Conservation (phyloP, 2,797 vertebrate genomes). For the Crax fasciolata region DNA sequence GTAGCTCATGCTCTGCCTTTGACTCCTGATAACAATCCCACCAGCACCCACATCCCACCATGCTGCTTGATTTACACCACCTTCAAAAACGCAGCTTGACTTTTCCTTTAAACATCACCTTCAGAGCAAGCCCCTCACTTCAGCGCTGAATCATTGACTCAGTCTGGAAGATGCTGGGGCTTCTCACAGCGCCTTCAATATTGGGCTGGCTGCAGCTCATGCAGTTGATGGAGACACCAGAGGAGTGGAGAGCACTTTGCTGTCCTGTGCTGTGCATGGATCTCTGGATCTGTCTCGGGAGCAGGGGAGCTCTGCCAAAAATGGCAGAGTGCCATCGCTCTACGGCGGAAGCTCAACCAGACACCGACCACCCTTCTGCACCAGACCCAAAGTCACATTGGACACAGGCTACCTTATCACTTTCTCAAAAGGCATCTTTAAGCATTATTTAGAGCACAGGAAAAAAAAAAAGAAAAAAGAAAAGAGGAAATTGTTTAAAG, state of each 20-base stretch:
- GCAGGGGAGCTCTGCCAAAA: neutral
- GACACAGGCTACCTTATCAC: neutral
- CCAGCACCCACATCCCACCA: constrained; percentile 22
- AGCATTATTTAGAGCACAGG: neutral
- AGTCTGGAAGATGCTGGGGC: neutral
- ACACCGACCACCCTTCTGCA: accelerated
- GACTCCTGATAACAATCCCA: constrained; percentile 37
- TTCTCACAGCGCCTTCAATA: neutral
- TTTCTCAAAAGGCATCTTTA: constrained; percentile 9
- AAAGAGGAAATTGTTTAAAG: constrained; percentile 36
- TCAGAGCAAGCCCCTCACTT: constrained; percentile 33
- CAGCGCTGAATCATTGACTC: constrained; percentile 27
- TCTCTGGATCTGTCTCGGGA: neutral
- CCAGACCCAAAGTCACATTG: neutral
- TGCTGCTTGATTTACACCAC: constrained; percentile 9
- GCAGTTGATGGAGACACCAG: neutral
- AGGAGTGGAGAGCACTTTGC: accelerated
- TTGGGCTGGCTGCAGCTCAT: neutral
- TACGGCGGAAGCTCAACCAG: neutral
- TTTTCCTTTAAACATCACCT: constrained; percentile 45
- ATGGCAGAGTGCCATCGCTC: neutral
- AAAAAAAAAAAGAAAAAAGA: neutral
- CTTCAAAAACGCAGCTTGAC: constrained; percentile 39
- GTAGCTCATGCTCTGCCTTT: neutral
- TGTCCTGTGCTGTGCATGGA: accelerated